These are phyloP conservation scores for Megalops atlanticus DNA, from an alignment of 2,113 vertebrate genomes.

Conservation along the genomic window DNA sequence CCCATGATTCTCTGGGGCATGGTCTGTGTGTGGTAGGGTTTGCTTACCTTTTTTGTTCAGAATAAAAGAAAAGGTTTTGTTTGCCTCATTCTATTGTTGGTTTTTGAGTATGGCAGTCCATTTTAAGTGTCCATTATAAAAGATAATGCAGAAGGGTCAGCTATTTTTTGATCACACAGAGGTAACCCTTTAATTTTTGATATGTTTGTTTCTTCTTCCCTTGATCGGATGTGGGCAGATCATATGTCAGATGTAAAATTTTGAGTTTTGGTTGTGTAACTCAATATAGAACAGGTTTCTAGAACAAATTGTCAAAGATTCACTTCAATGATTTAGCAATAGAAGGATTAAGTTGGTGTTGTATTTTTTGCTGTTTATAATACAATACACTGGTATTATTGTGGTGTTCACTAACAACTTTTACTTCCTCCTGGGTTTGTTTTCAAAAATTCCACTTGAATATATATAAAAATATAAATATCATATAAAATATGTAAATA, in stretches of 20 bases:
- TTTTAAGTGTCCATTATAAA: not conserved
- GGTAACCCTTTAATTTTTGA: constrained; percentile 48
- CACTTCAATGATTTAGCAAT: constrained; percentile 44
- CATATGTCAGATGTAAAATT: constrained; percentile 53
- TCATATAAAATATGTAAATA: too few species aligned
- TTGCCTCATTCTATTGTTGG: not conserved
- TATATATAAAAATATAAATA: too few species aligned
- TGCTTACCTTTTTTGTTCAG: constrained; percentile 12
- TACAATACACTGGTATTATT: too few species aligned
- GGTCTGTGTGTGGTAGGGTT: constrained; percentile 5
- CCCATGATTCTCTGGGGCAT: constrained; percentile 23
- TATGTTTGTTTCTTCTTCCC: constrained; percentile 37
- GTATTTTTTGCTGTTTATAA: too few species aligned
- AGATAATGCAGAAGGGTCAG: not conserved
- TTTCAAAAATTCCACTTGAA: too few species aligned
- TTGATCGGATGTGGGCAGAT: constrained; percentile 56
- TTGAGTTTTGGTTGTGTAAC: constrained; percentile 58
- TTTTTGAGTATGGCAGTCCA: not conserved
- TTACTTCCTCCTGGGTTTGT: too few species aligned
- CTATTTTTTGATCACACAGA: constrained; percentile 2
- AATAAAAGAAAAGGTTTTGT: not conserved
- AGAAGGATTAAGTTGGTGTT: constrained; percentile 48
- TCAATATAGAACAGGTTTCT: constrained; percentile 42
- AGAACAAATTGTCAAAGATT: constrained; percentile 47
- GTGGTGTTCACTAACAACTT: constrained; percentile 18